These are phyloP conservation scores for Triplophysa yarkandensis DNA, from an alignment of 2,797 vertebrate genomes.

Conservation along the genomic window DNA sequence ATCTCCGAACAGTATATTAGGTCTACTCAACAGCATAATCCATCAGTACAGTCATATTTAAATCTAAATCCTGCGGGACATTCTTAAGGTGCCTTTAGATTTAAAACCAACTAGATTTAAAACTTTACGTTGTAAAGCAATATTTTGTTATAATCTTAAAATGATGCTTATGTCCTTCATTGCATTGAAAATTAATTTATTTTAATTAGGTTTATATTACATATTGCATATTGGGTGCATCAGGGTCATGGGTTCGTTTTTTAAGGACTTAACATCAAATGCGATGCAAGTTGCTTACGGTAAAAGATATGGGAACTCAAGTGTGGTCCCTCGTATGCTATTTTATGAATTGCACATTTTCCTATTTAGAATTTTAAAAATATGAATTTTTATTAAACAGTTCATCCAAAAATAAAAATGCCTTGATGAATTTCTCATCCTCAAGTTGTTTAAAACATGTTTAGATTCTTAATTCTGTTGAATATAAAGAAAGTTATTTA, in stretches of 20 bases:
- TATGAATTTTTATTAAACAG: background rate
- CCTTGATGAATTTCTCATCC: too few species aligned
- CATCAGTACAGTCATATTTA: conserved; percentile 23
- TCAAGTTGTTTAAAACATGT: too few species aligned
- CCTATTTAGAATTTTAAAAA: background rate
- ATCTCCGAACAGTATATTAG: conserved; percentile 51
- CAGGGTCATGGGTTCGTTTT: background rate
- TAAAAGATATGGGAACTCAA: background rate
- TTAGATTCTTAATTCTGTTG: too few species aligned
- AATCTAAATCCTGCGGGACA: conserved; percentile 14
- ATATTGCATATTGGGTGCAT: background rate
- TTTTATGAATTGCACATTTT: background rate
- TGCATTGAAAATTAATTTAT: too few species aligned
- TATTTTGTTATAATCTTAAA: background rate
- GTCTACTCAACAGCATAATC: conserved; percentile 40
- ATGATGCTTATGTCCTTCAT: background rate
- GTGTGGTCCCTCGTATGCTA: too few species aligned
- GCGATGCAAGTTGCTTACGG: background rate
- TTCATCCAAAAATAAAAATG: too few species aligned
- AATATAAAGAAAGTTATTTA: too few species aligned
- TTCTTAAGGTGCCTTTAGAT: background rate
- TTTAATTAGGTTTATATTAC: too few species aligned
- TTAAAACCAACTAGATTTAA: background rate
- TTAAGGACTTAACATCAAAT: background rate
- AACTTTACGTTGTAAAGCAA: background rate